Evolutionary conservation across 1,140 invertebrate species (phyloP), one percentile per base, ranked within the genome.

Genomic region (Heterodera carotae): DNA sequence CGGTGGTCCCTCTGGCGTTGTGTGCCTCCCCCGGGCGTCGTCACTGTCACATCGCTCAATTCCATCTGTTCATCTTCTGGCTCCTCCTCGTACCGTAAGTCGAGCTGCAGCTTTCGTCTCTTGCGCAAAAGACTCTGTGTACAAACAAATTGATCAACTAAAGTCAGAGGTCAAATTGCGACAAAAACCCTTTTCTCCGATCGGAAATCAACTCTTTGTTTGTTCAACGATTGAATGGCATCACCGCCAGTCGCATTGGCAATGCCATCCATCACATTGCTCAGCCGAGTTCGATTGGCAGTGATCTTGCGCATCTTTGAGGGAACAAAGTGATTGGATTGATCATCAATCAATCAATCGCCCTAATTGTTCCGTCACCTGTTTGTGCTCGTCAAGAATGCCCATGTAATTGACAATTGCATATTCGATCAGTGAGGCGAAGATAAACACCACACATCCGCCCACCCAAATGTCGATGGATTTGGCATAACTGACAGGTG

Each of bases 401-500:
- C 85, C 85, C 84, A 87, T 77, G 89, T 97, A 97, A 89, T 97
- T 97, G 73, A 97, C 95, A 69, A 97, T 91, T 29, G 95, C 95
- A 87, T 97, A 97, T 90, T 97, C 95, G 62, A 97, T 91, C 76
- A 97, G 89, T n/a, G 95, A 95, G 43, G 94, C 94, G 88, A 97
- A 97, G 25, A 97, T 95, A 89, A 97, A 97, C 33, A 94, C 96
- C 53, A 81, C 75, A 89, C 95, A 97, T 27, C 96, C 94, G 43
- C 95, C 95, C 62, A 95, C 97, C 79, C 95, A 97, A 64, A 97
- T 94, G 88, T 97, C 95, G 82, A 97, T 96, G 77, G 95, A 87
- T 89, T 97, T 97, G 43, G 94, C 96, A 89, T 97, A 97, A 39
- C 94, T 96, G 60, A 97, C 95, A 34, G 95, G 95, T 76, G 95